phyloP scores from a whole-genome alignment of 2,888 invertebrate species.

The Gonocerus acuteangulatus region DNA sequence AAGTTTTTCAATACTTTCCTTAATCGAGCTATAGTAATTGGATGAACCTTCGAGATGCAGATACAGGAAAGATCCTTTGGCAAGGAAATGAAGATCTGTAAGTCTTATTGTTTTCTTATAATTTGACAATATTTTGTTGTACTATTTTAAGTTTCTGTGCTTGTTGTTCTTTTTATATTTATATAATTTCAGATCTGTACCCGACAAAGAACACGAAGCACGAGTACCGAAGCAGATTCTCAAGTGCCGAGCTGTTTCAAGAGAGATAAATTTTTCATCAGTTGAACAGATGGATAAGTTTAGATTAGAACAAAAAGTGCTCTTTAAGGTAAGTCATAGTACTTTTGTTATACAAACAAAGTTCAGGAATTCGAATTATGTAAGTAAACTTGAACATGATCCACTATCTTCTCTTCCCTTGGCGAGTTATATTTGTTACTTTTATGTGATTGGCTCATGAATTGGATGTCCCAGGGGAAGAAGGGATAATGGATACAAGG shows the following conservation, averaged over 20 bases:
- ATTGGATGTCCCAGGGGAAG: too few species aligned
- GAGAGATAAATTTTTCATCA: conserved; percentile 86
- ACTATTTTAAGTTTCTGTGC: neutral
- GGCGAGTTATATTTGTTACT: too few species aligned
- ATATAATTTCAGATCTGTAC: conserved; percentile 51
- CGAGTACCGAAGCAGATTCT: conserved; percentile 93
- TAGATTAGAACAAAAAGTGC: conserved; percentile 75
- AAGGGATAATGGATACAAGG: too few species aligned
- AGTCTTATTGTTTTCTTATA: conserved; percentile 37
- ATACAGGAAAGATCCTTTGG: conserved; percentile 89
- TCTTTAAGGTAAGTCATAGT: conserved; percentile 46
- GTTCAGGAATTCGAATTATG: too few species aligned
- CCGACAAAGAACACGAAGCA: conserved; percentile 90
- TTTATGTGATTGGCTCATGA: too few species aligned
- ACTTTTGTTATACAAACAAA: neutral
- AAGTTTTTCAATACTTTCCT: neutral
- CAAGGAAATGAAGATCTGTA: conserved; percentile 91
- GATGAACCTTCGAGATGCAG: conserved; percentile 95
- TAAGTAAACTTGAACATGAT: too few species aligned
- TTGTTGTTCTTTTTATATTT: neutral
- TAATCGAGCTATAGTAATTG: conserved; percentile 60
- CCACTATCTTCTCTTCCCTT: too few species aligned
- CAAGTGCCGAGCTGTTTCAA: conserved; percentile 81
- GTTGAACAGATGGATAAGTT: conserved; percentile 92
- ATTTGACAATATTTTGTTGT: neutral